Percentiles rank a stretch among this genome's conserved stretches.
Conservation (phyloP, 2,888 invertebrate species). For the Pedicia rivosa region DNA sequence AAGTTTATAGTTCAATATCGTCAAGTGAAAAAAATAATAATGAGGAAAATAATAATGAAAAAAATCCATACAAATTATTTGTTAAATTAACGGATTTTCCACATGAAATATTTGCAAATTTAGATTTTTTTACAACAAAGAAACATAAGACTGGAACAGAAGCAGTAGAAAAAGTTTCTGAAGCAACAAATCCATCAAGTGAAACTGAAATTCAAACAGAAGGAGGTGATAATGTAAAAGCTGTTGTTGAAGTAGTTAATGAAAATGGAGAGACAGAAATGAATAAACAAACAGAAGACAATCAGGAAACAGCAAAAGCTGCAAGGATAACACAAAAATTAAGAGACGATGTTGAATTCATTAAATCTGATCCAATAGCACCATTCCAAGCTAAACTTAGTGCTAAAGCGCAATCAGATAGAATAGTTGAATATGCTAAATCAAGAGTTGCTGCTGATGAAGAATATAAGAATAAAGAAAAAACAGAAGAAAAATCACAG, state of each 20-base stretch:
- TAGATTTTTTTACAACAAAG: no score
- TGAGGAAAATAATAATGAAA: neutral
- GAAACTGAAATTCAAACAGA: neutral
- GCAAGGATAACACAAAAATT: conserved; percentile 20
- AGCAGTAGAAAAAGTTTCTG: conserved; percentile 5
- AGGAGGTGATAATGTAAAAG: conserved; percentile 8
- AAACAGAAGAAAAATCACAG: neutral
- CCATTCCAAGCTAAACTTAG: conserved; percentile 8
- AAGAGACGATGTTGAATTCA: conserved; percentile 24
- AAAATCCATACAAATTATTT: neutral
- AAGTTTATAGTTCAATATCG: neutral
- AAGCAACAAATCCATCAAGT: conserved; percentile 1
- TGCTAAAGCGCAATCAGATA: conserved; percentile 9
- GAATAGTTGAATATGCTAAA: no score
- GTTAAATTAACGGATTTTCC: conserved; percentile 2
- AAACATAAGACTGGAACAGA: neutral
- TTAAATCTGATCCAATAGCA: conserved; percentile 14
- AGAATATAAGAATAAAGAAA: neutral
- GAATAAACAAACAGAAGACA: conserved; percentile 9
- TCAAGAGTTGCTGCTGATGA: neutral
- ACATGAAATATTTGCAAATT: conserved; percentile 1
- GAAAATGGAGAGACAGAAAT: neutral
- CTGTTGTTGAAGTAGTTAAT: neutral
- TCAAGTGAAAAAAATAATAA: neutral
- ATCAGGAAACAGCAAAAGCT: conserved; percentile 13